Base-by-base conservation (phyloP, 2,797 vertebrate genomes). In the Gambusia yucatana region DNA sequence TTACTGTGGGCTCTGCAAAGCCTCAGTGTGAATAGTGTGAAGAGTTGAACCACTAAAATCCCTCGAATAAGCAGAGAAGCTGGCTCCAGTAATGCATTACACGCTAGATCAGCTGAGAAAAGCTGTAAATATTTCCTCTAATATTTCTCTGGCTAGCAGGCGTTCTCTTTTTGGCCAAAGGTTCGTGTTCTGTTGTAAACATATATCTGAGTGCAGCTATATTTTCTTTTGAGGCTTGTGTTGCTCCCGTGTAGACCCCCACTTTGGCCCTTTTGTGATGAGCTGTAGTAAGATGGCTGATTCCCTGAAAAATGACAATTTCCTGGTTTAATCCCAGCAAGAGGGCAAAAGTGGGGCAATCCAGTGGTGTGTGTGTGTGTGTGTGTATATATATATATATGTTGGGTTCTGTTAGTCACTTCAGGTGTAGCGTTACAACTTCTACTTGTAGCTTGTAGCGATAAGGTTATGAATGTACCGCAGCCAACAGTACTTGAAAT, bases 251-350 rank as follows among this genome's bases (percentile, higher is more conserved):
- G 63, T 72, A 57, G 82, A 90, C 61, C 82, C 48, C 82, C 50
- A 41, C 25, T 83, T 74, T 63, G 30, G 63, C 78, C 39, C 73
- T 89, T 84, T 82, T 0, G 4, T 81, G 87, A 88, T 76, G 61
- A 83, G 81, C 70, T 11, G 1, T 22, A 77, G 74, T 78, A 86
- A 91, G 72, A 90, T 77, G 75, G 82, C 89, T 82, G 80, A 93
- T 88, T 87, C 69, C 83, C 77, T 89, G 84, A 90, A 93, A 93
- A 93, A 93, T 59, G 41, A 91, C 86, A 91, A 93, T 92, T 93
- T 94, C 89, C 87, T 92, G 84, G 75, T 90, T 72, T 93, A 90
- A 93, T 92, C 91, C 82, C 46, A 75, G 79, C 75, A 28, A 36
- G 79, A 86, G 82, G 70, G 28, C 52, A 87, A 82, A 67, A 84